Evolutionary conservation across 2,888 invertebrate species (phyloP), one percentile per base, ranked within the genome.

Genomic region (Catocala nupta): DNA sequence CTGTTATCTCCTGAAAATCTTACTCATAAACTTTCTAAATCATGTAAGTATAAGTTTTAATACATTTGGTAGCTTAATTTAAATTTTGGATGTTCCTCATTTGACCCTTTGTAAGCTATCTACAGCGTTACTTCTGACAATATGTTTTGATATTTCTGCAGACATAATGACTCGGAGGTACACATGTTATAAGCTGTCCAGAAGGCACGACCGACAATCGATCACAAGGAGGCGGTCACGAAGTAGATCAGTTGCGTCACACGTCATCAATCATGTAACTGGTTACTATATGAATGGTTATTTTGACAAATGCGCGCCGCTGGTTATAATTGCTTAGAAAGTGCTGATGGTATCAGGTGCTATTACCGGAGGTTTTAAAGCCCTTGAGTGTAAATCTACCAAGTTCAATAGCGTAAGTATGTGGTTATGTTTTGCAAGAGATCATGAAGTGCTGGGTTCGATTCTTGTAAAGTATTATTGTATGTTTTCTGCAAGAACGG

Each of bases 251-350:
- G 39, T 55, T 16, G 47, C 55, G 16, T 10, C 36, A 55, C 36
- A 36, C 10, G 5, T 50, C 50, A 55, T 55, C 55, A 48, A 55
- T 55, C 55, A 50, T 58, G 49, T 45, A 10, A 47, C 13, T 55
- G 58, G 63, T 63, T 69, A 65, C 44, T 65, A 63, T 69, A 69
- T 60, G 55, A 58, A 55, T 55, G 59, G 49, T 49, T 56, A 56
- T 58, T 45, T 60, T 70, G 69, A 70, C 69, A 70, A 70, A 70
- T 70, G 48, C 59, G 25, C 43, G 53, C 8, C 25, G 25, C 25
- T 43, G 43, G 11, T 34, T 50, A 48, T 61, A 63, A 68, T 68
- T 68, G 63, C 39, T 62, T 59, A 52, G 54, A 58, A 66, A 59
- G 55, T 44, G 13, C 52, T 44, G 54, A 55, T 50, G 57, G 55